These are phyloP conservation scores for Petromus typicus DNA, from an alignment of 2,113 vertebrate genomes.

Conservation along the genomic window DNA sequence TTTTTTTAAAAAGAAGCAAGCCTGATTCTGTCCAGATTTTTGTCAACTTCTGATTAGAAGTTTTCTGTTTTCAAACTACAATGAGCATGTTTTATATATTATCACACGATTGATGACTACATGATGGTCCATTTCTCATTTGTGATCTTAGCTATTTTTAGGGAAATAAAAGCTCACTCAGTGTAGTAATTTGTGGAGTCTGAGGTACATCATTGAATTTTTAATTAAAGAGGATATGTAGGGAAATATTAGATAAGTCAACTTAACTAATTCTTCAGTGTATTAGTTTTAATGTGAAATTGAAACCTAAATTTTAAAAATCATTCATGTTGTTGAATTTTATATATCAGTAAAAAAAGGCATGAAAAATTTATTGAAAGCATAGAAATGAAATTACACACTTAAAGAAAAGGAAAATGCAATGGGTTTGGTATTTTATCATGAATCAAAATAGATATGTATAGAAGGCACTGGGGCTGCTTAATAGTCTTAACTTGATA, in stretches of 20 bases:
- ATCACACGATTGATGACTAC: neutral
- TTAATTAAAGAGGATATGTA: neutral
- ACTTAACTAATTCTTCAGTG: neutral
- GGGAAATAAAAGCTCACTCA: neutral
- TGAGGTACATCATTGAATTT: neutral
- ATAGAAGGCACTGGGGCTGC: neutral
- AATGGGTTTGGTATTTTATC: fast-evolving
- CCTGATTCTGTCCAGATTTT: neutral
- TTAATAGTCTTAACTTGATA: neutral
- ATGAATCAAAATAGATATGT: neutral
- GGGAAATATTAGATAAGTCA: neutral
- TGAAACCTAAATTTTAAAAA: neutral
- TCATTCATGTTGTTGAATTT: neutral
- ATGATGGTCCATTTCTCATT: neutral
- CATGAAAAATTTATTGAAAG: neutral
- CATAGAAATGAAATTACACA: neutral
- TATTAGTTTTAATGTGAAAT: neutral
- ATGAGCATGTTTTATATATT: neutral
- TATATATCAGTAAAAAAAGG: constrained; percentile 5
- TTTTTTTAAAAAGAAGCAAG: neutral
- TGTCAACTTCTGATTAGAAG: neutral
- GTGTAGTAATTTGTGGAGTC: neutral
- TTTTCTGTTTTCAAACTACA: neutral
- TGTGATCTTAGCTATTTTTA: neutral
- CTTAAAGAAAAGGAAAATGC: neutral